Evolutionary conservation across 2,888 invertebrate species (phyloP).

Genomic region (Rosalia funebris): DNA sequence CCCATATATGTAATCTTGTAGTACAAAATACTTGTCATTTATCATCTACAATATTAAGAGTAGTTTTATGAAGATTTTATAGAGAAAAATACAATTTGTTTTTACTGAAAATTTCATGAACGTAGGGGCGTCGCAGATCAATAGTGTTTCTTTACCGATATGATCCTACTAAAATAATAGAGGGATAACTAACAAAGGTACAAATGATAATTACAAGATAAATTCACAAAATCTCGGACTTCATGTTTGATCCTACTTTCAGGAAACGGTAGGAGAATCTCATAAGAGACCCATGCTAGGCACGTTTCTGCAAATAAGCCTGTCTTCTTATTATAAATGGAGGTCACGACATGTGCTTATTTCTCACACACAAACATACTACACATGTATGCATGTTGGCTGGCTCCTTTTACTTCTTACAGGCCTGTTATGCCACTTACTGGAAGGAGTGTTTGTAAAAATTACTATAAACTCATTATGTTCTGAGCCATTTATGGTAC

Average conservation of each 20-base stretch:
- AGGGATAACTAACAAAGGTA: neutral
- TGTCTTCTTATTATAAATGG: conserved; percentile 46
- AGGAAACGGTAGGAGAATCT: neutral
- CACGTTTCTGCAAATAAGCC: conserved; percentile 42
- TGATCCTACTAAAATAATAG: too few relatives aligned
- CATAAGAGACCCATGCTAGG: conserved; percentile 31
- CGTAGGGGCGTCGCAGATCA: too few relatives aligned
- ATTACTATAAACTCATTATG: neutral
- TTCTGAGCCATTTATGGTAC: neutral
- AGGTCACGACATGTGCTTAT: conserved; percentile 46
- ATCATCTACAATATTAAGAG: too few relatives aligned
- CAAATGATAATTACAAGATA: neutral
- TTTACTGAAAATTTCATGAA: too few relatives aligned
- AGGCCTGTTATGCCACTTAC: conserved; percentile 1
- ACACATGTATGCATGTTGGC: conserved; percentile 1
- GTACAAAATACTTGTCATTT: too few relatives aligned
- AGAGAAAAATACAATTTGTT: too few relatives aligned
- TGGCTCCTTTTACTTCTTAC: conserved; percentile 18
- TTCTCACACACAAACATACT: conserved; percentile 40
- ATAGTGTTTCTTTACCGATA: too few relatives aligned
- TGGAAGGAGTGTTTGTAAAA: neutral
- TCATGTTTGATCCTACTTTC: neutral
- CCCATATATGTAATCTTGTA: too few relatives aligned
- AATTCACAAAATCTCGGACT: neutral
- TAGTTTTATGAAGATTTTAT: too few relatives aligned